A percentile compares a stretch with the other conserved stretches of the same genome.
phyloP scores from a whole-genome alignment of 2,113 vertebrate species.

The Beaufortia kweichowensis region DNA sequence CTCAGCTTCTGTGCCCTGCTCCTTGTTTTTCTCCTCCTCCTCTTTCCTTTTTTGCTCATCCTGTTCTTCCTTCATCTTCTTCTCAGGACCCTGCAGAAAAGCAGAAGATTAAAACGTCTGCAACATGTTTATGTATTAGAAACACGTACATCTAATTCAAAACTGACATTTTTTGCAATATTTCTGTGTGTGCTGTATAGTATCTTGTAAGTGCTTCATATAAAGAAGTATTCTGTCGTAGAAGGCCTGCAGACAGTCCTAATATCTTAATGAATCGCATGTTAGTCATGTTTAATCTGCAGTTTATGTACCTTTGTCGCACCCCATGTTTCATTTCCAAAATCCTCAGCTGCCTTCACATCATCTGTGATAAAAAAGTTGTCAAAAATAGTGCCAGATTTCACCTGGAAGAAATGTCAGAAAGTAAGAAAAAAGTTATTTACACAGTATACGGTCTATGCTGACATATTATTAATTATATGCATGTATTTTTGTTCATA shows the following conservation, averaged over 20 bases:
- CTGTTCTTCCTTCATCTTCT: conserved; percentile 67
- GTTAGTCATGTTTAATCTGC: not conserved
- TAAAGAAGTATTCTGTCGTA: too few species aligned
- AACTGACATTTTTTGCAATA: too few species aligned
- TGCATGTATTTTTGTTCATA: too few species aligned
- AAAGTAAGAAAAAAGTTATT: not conserved
- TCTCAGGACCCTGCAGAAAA: conserved; percentile 56
- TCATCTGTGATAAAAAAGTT: conserved; percentile 83
- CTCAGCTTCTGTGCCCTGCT: conserved; percentile 62
- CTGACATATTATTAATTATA: not conserved
- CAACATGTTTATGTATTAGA: too few species aligned
- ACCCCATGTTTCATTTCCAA: conserved; percentile 81
- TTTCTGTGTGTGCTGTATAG: too few species aligned
- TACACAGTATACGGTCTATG: not conserved
- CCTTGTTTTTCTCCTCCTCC: conserved; percentile 71
- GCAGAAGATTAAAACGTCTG: not conserved
- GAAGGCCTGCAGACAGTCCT: too few species aligned
- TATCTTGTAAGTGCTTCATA: too few species aligned
- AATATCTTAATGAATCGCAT: too few species aligned
- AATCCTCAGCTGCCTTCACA: conserved; percentile 78
- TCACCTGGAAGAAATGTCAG: conserved; percentile 69
- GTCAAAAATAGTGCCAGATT: conserved; percentile 87
- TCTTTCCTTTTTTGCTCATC: conserved; percentile 54
- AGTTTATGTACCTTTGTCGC: conserved; percentile 73
- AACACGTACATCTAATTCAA: too few species aligned